phyloP scores from a whole-genome alignment of 1,140 invertebrate species.

The Calephelis virginiensis region DNA sequence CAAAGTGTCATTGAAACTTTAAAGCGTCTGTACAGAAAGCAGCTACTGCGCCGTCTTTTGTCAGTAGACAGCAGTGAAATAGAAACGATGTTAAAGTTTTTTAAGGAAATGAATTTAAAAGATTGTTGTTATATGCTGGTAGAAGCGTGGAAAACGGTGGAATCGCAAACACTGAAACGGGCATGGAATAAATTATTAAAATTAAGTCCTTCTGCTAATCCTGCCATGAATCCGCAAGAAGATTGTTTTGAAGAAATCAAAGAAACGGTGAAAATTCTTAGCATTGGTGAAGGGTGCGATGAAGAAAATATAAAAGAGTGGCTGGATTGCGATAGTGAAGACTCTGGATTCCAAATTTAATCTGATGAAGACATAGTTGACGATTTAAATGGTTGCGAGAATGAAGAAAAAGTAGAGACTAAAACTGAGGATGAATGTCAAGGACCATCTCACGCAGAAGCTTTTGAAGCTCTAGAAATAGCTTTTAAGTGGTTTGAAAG shows the following conservation, averaged over 20 bases:
- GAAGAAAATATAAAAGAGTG: constrained; percentile 22
- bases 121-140: constrained; percentile 12
- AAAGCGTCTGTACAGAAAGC: constrained; percentile 6
- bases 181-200: constrained; percentile 7
- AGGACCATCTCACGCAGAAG: too few species aligned
- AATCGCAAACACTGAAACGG: background rate
- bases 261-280: constrained; percentile 28
- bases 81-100: background rate
- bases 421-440: too few species aligned
- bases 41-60: background rate
- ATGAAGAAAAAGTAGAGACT: too few species aligned
- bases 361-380: constrained; percentile 28
- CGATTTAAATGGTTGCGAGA: too few species aligned
- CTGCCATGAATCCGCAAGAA: background rate
- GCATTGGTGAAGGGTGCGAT: constrained; percentile 29
- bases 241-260: constrained; percentile 2
- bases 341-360: constrained; percentile 17
- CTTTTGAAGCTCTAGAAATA: constrained; percentile 27
- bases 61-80: background rate
- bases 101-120: background rate
- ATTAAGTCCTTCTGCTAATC: background rate
- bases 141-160: background rate
- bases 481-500: constrained; percentile 30
- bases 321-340: constrained; percentile 6
- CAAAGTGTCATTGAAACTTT: background rate